phyloP scores from a whole-genome alignment of 35 echinoderm and acorn worm genomes.

The Ptychodera flava region DNA sequence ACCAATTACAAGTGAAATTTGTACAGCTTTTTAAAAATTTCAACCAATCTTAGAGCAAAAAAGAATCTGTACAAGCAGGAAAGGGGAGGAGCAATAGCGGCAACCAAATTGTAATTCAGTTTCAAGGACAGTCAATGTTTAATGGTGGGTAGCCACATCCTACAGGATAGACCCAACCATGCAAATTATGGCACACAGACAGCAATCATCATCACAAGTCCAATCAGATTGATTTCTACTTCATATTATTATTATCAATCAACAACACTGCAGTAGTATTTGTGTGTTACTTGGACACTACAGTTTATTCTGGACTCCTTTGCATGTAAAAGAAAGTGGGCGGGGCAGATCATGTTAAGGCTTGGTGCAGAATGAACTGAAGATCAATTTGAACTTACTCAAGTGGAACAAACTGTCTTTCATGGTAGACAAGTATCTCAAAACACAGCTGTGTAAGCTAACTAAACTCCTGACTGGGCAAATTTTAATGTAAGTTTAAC shows the following conservation, averaged over 20 bases:
- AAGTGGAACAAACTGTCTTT: neutral
- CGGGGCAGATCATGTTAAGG: neutral
- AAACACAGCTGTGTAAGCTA: neutral
- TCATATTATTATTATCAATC: too few species aligned
- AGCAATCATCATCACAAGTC: too few species aligned
- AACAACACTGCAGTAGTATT: too few species aligned
- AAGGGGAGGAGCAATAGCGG: neutral
- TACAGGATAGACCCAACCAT: too few species aligned
- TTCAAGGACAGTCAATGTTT: too few species aligned
- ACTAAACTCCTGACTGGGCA: neutral
- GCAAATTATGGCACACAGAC: too few species aligned
- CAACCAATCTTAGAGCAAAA: neutral
- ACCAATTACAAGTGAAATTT: neutral
- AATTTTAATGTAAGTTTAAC: neutral
- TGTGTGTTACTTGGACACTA: too few species aligned
- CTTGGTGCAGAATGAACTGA: neutral
- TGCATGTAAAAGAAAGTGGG: neutral
- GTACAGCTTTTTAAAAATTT: neutral
- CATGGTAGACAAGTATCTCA: neutral
- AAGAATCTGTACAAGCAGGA: neutral
- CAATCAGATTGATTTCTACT: too few species aligned
- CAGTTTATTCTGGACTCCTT: neutral
- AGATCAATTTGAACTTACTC: neutral
- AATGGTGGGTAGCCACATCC: too few species aligned
- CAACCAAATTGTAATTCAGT: too few species aligned